Evolutionary conservation across 2,113 vertebrate species (phyloP), one percentile per base, ranked within the genome.

Genomic region (Trichomycterus rosablanca): DNA sequence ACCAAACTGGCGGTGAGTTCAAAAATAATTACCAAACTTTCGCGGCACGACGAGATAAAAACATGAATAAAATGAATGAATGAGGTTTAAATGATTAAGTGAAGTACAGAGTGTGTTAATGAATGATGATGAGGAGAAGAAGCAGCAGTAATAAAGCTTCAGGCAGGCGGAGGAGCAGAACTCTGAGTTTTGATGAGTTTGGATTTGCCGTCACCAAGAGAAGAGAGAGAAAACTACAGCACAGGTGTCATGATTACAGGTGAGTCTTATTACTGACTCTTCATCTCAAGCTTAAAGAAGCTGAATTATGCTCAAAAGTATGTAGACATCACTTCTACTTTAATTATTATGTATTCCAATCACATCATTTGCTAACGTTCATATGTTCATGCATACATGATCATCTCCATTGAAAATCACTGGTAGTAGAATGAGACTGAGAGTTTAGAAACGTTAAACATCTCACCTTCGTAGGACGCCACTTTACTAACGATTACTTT

Each of bases 241-340:
- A 83, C 45, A 63, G 81, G 59, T 74, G 66, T 61, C 81, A 86
- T 34, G 71, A 80, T 0, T 88, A 86, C 81, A 86, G 84, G 84
- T 86, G 73, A 1, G 34, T 3, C 1, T 66, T 23, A 18, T 39
- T 40, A 30, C n/a, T n/a, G n/a, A n/a, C n/a, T n/a, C n/a, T n/a
- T n/a, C n/a, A n/a, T n/a, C n/a, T n/a, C n/a, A n/a, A n/a, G n/a
- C n/a, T n/a, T n/a, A n/a, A n/a, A n/a, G n/a, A n/a, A n/a, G n/a
- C n/a, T n/a, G n/a, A n/a, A n/a, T n/a, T n/a, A n/a, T n/a, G n/a
- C n/a, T n/a, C n/a, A n/a, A n/a, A n/a, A n/a, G n/a, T n/a, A n/a
- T n/a, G n/a, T n/a, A n/a, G n/a, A n/a, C n/a, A n/a, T n/a, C n/a
- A n/a, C n/a, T n/a, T n/a, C n/a, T n/a, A n/a, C n/a, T n/a, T n/a